Percentiles rank a stretch among this genome's conserved stretches.
phyloP scores from a whole-genome alignment of 2,113 vertebrate genomes.

The Hydrochoerus hydrochaeris region DNA sequence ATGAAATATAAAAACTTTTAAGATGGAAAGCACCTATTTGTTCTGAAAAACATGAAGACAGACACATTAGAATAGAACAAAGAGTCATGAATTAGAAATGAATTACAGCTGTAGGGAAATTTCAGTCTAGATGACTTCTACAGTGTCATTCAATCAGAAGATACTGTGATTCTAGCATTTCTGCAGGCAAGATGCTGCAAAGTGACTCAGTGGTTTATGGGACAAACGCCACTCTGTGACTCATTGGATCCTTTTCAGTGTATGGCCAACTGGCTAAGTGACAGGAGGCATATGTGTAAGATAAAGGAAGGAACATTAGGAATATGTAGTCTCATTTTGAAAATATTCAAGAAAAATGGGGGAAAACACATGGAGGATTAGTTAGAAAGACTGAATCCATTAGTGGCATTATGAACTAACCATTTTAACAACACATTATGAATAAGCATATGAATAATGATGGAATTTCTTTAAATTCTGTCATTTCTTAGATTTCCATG shows the following conservation, averaged over 20 bases:
- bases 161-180: not conserved
- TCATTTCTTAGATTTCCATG: not conserved
- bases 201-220: constrained; percentile 39
- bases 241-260: not conserved
- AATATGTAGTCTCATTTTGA: not conserved
- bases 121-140: not conserved
- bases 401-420: not conserved
- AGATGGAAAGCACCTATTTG: not conserved
- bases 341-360: not conserved
- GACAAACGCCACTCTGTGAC: constrained; percentile 27
- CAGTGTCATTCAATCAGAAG: not conserved
- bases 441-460: not conserved
- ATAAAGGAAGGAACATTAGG: not conserved
- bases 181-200: not conserved
- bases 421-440: not conserved
- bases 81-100: not conserved
- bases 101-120: not conserved
- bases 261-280: not conserved
- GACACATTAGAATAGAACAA: not conserved
- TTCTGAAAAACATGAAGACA: not conserved
- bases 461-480: not conserved
- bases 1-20: not conserved
- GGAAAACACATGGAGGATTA: not conserved
- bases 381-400: not conserved
- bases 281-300: not conserved